These are phyloP conservation scores for Telenomus remus DNA, from an alignment of 1,140 invertebrate genomes.

Conservation along the genomic window DNA sequence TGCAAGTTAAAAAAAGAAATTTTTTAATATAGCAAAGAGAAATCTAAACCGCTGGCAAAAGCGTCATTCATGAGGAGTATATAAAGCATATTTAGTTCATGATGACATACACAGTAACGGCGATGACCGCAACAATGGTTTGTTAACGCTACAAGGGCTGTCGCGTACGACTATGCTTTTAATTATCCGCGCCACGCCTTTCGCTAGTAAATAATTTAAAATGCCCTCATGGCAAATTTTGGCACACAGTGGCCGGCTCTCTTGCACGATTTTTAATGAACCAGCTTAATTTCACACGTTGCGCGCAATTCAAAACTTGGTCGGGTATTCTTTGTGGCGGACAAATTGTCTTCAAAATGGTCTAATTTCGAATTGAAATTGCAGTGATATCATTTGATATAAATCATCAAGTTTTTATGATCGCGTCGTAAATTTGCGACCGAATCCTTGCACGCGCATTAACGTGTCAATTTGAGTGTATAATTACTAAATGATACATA, in stretches of 20 bases:
- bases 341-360: too few species aligned
- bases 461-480: not conserved
- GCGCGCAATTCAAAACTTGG: not conserved
- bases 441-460: not conserved
- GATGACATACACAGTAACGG: slow-evolving; percentile 40
- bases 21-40: slow-evolving; percentile 17
- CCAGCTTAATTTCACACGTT: not conserved
- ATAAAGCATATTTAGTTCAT: slow-evolving; percentile 21
- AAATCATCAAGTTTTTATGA: not conserved
- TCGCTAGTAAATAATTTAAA: slow-evolving; percentile 57
- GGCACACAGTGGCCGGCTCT: slow-evolving; percentile 25
- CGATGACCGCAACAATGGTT: slow-evolving; percentile 56
- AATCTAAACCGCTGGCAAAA: slow-evolving; percentile 23
- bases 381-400: not conserved
- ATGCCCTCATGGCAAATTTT: slow-evolving; percentile 42
- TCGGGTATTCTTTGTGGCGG: not conserved
- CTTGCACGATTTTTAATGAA: slow-evolving; percentile 12
- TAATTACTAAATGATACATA: slow-evolving; percentile 25
- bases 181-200: slow-evolving; percentile 53
- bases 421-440: not conserved
- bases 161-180: slow-evolving; percentile 53
- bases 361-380: too few species aligned
- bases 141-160: slow-evolving; percentile 48
- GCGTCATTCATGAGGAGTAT: slow-evolving; percentile 39
- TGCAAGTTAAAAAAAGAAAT: not conserved